Base-by-base conservation (phyloP, 2,797 vertebrate genomes). In the Rhinogobio ventralis region DNA sequence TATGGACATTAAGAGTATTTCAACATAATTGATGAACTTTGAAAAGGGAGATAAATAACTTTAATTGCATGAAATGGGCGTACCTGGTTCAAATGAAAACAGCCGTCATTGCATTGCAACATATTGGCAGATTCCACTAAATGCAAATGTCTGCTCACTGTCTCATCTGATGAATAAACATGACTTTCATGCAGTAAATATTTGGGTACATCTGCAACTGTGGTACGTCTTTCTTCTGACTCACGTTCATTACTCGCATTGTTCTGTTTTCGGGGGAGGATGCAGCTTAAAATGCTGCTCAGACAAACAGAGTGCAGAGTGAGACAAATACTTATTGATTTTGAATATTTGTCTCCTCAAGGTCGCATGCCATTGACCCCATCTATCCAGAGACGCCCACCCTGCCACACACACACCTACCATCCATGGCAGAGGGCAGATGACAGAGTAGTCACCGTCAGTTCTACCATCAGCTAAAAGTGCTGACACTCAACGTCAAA, bases 1-100 rank as follows among this genome's bases (percentile, higher is more conserved):
- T 96, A 96, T 95, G 94, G 95, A 96, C 94, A 94, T 95, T 95
- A 95, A 95, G 94, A 95, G 94, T 95, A 95, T 95, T 94, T 95
- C 94, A 95, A 94, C 94, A 95, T 96, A 96, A 96, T 95, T 95
- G 94, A 96, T 96, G 95, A 94, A 95, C 90, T 95, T 93, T 85
- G 87, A 95, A 94, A 87, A 93, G 90, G 91, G 91, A 95, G 95
- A 95, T 95, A 95, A 95, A 96, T 95, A 96, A 96, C 95, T 96
- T 94, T 95, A 95, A 94, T 95, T 94, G 95, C 93, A 90, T 89
- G 86, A 93, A 94, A 94, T 94, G 93, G 92, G 92, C 93, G 91
- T 94, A 93, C 92, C 91, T 90, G 93, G 91, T 87, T 86, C 90
- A 92, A 93, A 90, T 92, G 93, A 93, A 93, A 93, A 90, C 91